Percentiles rank a stretch among this genome's conserved stretches.
phyloP scores from a whole-genome alignment of 1,140 invertebrate genomes.

The Apis florea region DNA sequence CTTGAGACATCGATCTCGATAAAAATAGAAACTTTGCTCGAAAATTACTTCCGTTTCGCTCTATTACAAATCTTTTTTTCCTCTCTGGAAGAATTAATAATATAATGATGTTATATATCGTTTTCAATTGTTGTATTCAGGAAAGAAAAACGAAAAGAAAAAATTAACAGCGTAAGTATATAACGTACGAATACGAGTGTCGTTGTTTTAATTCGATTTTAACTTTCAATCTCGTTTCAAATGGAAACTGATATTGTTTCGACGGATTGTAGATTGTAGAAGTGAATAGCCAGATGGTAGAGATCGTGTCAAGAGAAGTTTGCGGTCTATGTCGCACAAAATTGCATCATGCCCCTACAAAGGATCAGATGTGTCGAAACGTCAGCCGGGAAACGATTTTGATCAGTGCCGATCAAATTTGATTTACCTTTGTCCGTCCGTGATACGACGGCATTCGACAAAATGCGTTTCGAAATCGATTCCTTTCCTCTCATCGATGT shows the following conservation, averaged over 20 bases:
- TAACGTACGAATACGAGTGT: too few relatives aligned
- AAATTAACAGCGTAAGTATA: too few relatives aligned
- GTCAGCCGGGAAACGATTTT: slow-evolving; percentile 4
- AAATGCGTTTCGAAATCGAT: neutral
- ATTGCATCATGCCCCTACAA: neutral
- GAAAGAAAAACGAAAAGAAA: too few relatives aligned
- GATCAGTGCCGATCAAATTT: slow-evolving; percentile 10
- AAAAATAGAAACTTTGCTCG: neutral
- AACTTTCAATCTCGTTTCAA: neutral
- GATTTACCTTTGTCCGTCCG: slow-evolving; percentile 3
- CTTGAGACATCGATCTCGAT: neutral
- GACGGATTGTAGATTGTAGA: too few relatives aligned
- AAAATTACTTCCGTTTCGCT: neutral
- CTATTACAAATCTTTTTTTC: neutral
- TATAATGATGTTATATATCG: too few relatives aligned
- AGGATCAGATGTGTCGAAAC: neutral
- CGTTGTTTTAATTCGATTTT: too few relatives aligned
- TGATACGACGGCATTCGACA: neutral
- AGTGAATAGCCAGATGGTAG: neutral
- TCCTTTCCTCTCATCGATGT: too few relatives aligned
- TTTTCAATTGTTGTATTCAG: too few relatives aligned
- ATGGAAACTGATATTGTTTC: neutral
- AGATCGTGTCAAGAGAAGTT: neutral
- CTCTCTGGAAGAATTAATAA: too few relatives aligned
- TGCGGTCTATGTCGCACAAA: neutral